phyloP scores from a whole-genome alignment of 1,140 invertebrate genomes.

The Nasonia longicornis region DNA sequence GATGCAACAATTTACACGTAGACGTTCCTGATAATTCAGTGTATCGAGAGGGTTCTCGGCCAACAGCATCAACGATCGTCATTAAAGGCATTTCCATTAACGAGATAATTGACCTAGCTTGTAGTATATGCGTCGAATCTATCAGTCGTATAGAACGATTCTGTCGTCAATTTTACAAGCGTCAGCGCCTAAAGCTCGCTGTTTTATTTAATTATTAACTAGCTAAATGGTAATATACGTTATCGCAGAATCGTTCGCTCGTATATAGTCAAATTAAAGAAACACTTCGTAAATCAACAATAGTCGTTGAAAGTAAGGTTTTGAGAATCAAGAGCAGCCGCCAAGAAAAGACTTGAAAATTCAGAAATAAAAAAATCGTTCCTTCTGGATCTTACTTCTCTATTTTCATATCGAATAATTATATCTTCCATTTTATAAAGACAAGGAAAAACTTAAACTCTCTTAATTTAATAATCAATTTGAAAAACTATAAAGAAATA shows the following conservation, averaged over 20 bases:
- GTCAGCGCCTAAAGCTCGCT: neutral
- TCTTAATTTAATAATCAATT: neutral
- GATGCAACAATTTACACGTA: conserved; percentile 24
- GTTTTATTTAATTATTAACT: neutral
- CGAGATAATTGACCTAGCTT: conserved; percentile 15
- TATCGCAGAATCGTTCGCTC: conserved; percentile 9
- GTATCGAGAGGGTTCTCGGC: conserved; percentile 19
- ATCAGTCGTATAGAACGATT: conserved; percentile 9
- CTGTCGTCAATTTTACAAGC: neutral
- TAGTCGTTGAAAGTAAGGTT: conserved; percentile 25
- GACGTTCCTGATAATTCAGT: conserved; percentile 31
- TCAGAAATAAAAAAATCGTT: conserved; percentile 7
- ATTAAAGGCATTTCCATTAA: conserved; percentile 24
- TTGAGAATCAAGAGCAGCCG: neutral
- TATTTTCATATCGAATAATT: conserved; percentile 29
- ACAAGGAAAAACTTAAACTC: neutral
- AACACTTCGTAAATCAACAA: conserved; percentile 19
- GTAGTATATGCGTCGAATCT: conserved; percentile 19
- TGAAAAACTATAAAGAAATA: neutral
- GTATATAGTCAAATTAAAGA: neutral
- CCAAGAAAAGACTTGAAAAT: neutral
- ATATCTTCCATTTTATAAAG: neutral
- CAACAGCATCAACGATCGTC: conserved; percentile 22
- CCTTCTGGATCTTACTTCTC: neutral
- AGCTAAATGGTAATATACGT: neutral